Percentiles rank a stretch among this genome's conserved stretches.
Evolutionary conservation across 2,888 invertebrate genomes (phyloP).

Genomic region (Malthinus seriepunctatus): DNA sequence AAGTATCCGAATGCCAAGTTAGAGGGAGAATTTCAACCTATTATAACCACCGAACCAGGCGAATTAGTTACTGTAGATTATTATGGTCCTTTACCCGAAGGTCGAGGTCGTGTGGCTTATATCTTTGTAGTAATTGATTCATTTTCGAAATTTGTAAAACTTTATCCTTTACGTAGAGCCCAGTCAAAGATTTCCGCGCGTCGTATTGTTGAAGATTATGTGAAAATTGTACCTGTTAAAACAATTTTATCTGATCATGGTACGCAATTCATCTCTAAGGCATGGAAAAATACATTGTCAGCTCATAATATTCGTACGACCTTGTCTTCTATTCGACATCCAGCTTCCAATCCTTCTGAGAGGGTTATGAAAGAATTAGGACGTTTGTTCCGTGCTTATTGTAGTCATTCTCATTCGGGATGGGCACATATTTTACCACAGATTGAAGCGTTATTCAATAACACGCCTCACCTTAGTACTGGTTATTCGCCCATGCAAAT

Average conservation of each 20-base stretch:
- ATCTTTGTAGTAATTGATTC: conserved; percentile 35
- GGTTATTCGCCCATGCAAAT: conserved; percentile 4
- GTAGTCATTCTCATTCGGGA: neutral
- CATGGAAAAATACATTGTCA: no score
- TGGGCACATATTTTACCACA: neutral
- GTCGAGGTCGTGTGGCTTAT: conserved; percentile 25
- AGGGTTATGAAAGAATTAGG: no score
- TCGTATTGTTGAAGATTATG: conserved; percentile 16
- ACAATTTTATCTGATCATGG: conserved; percentile 28
- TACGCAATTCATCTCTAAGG: no score
- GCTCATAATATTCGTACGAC: no score
- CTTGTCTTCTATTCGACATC: no score
- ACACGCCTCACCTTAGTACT: conserved; percentile 5
- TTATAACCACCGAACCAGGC: conserved; percentile 18
- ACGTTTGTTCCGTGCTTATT: no score
- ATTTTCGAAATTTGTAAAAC: conserved; percentile 35
- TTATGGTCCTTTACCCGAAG: conserved; percentile 30
- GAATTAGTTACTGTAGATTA: conserved; percentile 31
- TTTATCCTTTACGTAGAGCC: conserved; percentile 33
- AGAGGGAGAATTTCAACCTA: no score
- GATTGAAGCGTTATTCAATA: conserved; percentile 5
- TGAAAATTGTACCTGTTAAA: neutral
- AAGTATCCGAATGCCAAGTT: no score
- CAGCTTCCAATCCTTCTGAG: no score
- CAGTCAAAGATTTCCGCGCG: conserved; percentile 24